Percentiles rank a stretch among this genome's conserved stretches.
Evolutionary conservation across 2,888 invertebrate genomes (phyloP).

Genomic region (Folsomia candida): DNA sequence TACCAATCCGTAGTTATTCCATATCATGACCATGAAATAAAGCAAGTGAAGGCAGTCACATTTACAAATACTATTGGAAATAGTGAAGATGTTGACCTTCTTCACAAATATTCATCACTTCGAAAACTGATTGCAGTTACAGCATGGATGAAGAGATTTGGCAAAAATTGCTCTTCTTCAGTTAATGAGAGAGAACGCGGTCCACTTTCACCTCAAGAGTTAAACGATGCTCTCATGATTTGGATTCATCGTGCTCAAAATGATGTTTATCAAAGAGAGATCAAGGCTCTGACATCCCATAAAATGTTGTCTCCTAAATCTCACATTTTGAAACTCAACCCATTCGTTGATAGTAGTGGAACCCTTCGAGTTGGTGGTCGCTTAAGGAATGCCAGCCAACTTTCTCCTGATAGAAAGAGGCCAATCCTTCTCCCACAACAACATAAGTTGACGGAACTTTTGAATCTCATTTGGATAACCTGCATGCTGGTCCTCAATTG

Average conservation of each 20-base stretch:
- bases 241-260: not conserved
- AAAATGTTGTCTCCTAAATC: not conserved
- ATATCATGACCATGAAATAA: no score
- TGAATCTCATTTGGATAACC: not conserved
- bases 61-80: no score
- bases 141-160: not conserved
- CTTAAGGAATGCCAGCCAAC: not conserved
- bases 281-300: not conserved
- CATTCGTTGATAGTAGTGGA: not conserved
- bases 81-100: not conserved
- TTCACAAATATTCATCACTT: not conserved
- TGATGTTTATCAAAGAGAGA: not conserved
- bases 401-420: not conserved
- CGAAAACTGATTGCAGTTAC: not conserved
- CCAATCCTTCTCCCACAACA: not conserved
- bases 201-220: not conserved
- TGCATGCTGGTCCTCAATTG: not conserved
- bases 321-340: not conserved
- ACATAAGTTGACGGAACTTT: not conserved
- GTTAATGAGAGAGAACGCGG: not conserved
- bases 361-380: not conserved
- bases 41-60: no score
- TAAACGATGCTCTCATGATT: not conserved
- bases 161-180: not conserved
- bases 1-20: no score